phyloP scores from a whole-genome alignment of 2,113 vertebrate genomes.

The Cromileptes altivelis region DNA sequence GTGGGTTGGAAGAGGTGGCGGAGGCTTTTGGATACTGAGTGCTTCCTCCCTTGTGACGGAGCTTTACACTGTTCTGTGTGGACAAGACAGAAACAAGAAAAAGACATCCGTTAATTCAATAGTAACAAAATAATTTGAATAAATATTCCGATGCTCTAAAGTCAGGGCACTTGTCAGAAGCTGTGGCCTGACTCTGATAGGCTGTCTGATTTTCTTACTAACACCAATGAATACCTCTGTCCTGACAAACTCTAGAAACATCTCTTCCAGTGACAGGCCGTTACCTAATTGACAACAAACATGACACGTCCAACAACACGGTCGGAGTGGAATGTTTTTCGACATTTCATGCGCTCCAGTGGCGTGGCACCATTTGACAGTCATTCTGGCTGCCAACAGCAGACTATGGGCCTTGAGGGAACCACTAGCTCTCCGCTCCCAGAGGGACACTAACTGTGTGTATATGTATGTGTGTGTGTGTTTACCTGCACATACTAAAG shows the following conservation, averaged over 20 bases:
- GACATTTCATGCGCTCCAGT: slow-evolving; percentile 71
- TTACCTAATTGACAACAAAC: slow-evolving; percentile 75
- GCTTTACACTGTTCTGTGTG: slow-evolving; percentile 89
- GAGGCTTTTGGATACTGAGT: slow-evolving; percentile 93
- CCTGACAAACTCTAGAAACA: slow-evolving; percentile 57
- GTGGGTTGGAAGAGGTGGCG: slow-evolving; percentile 92
- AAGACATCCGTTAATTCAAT: background rate
- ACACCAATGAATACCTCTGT: slow-evolving; percentile 41
- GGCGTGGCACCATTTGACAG: slow-evolving; percentile 73
- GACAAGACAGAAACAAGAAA: slow-evolving; percentile 42
- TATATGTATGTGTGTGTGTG: slow-evolving; percentile 62
- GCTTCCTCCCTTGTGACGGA: slow-evolving; percentile 89
- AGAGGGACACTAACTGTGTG: slow-evolving; percentile 68
- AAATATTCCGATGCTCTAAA: background rate
- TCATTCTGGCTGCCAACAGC: slow-evolving; percentile 66
- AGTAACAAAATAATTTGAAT: slow-evolving; percentile 2
- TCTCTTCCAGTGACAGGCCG: slow-evolving; percentile 63
- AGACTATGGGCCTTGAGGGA: slow-evolving; percentile 80
- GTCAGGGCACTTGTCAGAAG: background rate
- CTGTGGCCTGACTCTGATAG: slow-evolving; percentile 9
- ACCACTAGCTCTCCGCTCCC: slow-evolving; percentile 66
- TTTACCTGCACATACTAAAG: slow-evolving; percentile 76
- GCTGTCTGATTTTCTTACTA: slow-evolving; percentile 19
- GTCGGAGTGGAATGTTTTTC: slow-evolving; percentile 71
- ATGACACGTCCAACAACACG: slow-evolving; percentile 73